Conservation (phyloP, 2,113 vertebrate genomes). For the Tragelaphus strepsiceros region DNA sequence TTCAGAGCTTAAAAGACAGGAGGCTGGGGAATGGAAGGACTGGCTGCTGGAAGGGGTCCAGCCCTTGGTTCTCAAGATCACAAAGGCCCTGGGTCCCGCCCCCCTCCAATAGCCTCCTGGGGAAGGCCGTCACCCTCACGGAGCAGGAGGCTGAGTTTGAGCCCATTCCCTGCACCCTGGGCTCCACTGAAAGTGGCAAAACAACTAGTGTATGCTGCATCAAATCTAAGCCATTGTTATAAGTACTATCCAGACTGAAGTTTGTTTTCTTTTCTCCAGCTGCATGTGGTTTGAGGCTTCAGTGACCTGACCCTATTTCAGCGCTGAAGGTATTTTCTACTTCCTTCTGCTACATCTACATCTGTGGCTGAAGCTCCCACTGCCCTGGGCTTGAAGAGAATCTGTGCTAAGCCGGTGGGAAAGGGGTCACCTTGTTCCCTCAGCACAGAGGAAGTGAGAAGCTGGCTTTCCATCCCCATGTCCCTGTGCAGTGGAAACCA, state of each 20-base stretch:
- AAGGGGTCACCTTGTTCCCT: background rate
- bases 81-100: background rate
- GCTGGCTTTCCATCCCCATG: background rate
- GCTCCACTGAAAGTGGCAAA: background rate
- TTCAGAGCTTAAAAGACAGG: background rate
- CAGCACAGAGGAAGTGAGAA: background rate
- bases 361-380: background rate
- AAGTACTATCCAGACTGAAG: background rate
- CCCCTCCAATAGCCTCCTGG: background rate
- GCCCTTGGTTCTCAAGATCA: background rate
- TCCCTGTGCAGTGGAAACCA: no score
- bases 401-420: no score
- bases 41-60: background rate
- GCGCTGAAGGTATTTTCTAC: background rate
- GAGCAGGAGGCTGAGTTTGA: background rate
- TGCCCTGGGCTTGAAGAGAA: background rate
- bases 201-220: background rate
- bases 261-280: background rate
- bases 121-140: background rate
- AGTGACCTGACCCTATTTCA: background rate
- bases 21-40: background rate
- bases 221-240: background rate
- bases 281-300: background rate
- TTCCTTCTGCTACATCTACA: background rate
- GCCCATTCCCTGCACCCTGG: background rate